Percentiles rank a stretch among this genome's conserved stretches.
These are phyloP conservation scores for Andricus curvator DNA, from an alignment of 2,888 invertebrate species.

Conservation along the genomic window DNA sequence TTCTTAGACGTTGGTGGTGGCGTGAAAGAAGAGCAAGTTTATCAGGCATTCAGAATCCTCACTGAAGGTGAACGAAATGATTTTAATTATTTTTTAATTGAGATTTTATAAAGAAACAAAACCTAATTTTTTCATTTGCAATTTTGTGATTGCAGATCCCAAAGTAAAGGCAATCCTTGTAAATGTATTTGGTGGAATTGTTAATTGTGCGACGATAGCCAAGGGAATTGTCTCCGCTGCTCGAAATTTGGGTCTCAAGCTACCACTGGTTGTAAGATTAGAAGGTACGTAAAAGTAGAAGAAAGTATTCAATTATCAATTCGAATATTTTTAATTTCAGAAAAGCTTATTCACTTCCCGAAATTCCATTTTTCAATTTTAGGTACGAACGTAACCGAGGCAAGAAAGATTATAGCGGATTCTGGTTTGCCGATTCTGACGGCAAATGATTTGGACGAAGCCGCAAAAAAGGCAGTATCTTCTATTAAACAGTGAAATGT, in stretches of 20 bases:
- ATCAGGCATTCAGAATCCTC: conserved; percentile 94
- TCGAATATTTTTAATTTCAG: too few species aligned
- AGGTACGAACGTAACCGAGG: conserved; percentile 83
- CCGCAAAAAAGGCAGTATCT: conserved; percentile 91
- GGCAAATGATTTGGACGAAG: conserved; percentile 93
- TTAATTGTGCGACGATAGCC: conserved; percentile 98
- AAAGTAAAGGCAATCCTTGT: conserved; percentile 97
- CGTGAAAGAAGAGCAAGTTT: conserved; percentile 96
- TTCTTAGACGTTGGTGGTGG: conserved; percentile 98
- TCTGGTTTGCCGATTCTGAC: conserved; percentile 92
- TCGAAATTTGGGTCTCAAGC: conserved; percentile 86
- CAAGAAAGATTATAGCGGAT: conserved; percentile 88
- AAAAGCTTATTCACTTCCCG: too few species aligned
- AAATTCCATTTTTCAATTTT: conserved; percentile 29
- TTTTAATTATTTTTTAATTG: neutral
- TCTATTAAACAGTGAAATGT: conserved; percentile 49
- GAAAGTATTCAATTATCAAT: too few species aligned
- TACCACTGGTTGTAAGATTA: conserved; percentile 95
- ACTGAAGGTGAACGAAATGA: conserved; percentile 81
- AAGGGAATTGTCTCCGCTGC: conserved; percentile 96
- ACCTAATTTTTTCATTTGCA: conserved; percentile 13
- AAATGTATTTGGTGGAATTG: conserved; percentile 99
- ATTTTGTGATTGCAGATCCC: conserved; percentile 81
- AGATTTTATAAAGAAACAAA: neutral
- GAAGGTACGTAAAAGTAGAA: conserved; percentile 84